Conservation (phyloP, 2,888 invertebrate species). For the Maniola hyperantus region DNA sequence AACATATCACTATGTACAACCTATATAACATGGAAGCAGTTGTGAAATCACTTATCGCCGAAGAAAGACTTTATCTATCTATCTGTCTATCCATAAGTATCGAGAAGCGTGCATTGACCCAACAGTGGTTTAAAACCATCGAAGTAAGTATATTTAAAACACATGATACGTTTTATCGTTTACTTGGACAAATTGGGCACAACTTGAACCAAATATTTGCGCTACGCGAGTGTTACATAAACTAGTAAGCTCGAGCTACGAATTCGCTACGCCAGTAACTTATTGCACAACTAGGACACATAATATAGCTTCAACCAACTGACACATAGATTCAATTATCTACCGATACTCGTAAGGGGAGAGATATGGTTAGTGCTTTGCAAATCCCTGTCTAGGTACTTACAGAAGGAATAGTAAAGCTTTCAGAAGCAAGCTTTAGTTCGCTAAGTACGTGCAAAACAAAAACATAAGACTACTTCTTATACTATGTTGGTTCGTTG, state of each 20-base stretch:
- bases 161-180: too few species aligned
- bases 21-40: too few species aligned
- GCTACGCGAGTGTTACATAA: conserved; percentile 9
- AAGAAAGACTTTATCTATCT: too few species aligned
- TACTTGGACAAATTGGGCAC: not conserved
- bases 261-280: not conserved
- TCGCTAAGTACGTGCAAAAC: not conserved
- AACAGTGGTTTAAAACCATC: too few species aligned
- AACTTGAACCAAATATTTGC: not conserved
- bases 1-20: not conserved
- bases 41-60: too few species aligned
- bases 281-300: not conserved
- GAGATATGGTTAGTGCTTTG: not conserved
- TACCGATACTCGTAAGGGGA: not conserved
- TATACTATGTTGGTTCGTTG: not conserved
- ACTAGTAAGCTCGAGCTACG: conserved; percentile 9
- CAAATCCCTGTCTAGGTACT: not conserved
- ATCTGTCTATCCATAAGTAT: not conserved
- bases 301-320: conserved; percentile 1
- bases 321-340: conserved; percentile 7
- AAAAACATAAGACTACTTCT: not conserved
- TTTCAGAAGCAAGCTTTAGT: not conserved
- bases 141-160: too few species aligned
- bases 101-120: not conserved
- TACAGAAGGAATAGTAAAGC: not conserved